Percentiles rank a stretch among this genome's conserved stretches.
These are phyloP conservation scores for Coendou prehensilis DNA, from an alignment of 2,797 vertebrate genomes.

Conservation along the genomic window DNA sequence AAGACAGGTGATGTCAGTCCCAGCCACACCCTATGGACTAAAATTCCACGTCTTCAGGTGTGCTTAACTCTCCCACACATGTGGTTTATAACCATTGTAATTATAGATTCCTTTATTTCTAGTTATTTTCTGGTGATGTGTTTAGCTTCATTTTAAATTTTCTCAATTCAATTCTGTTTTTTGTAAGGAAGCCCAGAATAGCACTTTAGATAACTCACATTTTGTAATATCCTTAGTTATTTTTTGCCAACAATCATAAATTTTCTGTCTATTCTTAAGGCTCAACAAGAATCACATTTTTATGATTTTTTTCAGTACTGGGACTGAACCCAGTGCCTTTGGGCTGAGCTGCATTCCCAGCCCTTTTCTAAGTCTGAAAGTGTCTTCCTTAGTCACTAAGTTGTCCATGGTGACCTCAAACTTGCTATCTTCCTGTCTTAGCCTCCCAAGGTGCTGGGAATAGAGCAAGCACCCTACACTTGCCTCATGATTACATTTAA, in stretches of 20 bases:
- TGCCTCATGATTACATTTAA: background rate
- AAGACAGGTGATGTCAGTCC: background rate
- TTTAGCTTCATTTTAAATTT: background rate
- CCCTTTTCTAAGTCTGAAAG: too few relatives aligned
- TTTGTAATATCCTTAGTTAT: background rate
- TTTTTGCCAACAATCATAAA: background rate
- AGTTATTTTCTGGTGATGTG: background rate
- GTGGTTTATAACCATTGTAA: background rate
- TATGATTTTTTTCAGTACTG: background rate
- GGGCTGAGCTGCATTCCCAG: too few relatives aligned
- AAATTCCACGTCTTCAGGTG: background rate
- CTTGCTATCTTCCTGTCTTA: too few relatives aligned
- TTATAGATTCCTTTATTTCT: background rate
- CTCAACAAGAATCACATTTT: background rate
- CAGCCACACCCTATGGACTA: background rate
- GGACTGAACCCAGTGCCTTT: too few relatives aligned
- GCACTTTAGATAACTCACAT: background rate
- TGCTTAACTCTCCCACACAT: background rate
- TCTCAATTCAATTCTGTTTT: background rate
- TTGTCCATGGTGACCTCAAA: too few relatives aligned
- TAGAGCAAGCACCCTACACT: background rate
- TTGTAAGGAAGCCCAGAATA: background rate
- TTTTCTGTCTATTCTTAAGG: background rate
- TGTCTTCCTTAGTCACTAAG: too few relatives aligned
- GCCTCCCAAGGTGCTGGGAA: background rate